Evolutionary conservation across 2,888 invertebrate species (phyloP), one percentile per base, ranked within the genome.

Genomic region (Masnerella sp.): DNA sequence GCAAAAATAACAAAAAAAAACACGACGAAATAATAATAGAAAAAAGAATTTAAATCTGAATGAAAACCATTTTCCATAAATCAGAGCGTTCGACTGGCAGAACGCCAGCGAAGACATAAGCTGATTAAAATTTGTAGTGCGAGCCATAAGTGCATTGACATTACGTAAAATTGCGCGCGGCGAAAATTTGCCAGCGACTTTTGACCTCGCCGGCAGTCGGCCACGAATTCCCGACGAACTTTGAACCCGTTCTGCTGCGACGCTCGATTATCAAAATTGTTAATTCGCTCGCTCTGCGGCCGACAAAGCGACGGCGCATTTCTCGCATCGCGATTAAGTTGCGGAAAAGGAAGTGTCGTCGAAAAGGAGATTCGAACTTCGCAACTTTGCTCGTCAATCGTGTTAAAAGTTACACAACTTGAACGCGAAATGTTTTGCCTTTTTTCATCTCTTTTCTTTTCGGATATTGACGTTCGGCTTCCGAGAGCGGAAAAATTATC

Each of bases 111-210:
- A 51, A 22, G 32, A 25, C 36, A 58, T 68, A 58, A 68, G 58
- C 67, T 51, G 58, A 68, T 68, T 67, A 58, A 58, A 67, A 32
- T 68, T 25, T 51, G 58, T 11, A 43, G 43, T 25, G 47, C 65
- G 38, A 45, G 28, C 45, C 42, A 67, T 42, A 67, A 67, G 67
- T 67, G 67, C 43, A 51, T 47, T 58, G 54, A 38, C 52, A 47
- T 49, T 32, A 25, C n/a, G n/a, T n/a, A n/a, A 65, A 56, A 17
- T 56, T 49, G 40, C 7, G 40, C 42, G 14, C 11, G 12, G 15
- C 45, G 12, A 32, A 47, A 49, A 49, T 56, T 67, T 30, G 14
- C 47, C 25, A 11, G 12, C 34, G 49, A 49, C 56, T 22, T 67
- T 18, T 42, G 67, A 67, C 56, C 49, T 47, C 32, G 47, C 17